Base-by-base conservation (phyloP, 1,140 invertebrate species). In the Nymphalis io region DNA sequence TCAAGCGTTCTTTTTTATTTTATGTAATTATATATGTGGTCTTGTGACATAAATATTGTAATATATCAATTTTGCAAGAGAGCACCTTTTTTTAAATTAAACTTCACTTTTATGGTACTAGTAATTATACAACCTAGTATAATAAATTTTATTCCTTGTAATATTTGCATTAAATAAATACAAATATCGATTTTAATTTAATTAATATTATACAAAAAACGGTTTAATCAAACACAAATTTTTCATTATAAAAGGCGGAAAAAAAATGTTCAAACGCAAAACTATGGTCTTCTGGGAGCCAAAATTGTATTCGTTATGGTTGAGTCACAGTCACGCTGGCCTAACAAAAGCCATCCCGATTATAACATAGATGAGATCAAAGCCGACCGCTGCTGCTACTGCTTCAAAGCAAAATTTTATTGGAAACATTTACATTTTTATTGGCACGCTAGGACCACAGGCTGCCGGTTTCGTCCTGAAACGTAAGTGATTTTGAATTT, bases 401-500 rank as follows among this genome's bases (percentile, higher is more conserved):
- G 82, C 87, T 87, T 91, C 89, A 90, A 90, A 91, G 88, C 83
- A 90, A 88, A 89, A 86, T 89, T 88, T 88, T 91, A 91, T 90
- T 89, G 83, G 76, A 78, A 77, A 75, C 75, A 91, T 91, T 91
- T 90, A 90, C 88, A 90, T 91, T 89, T 91, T 91, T 91, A 91
- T 91, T 91, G 87, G 82, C 80, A 81, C 82, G 79, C 84, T 85
- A 89, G 85, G 88, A 90, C 70, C 87, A 87, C 84, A 81, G 81
- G 77, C 81, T 83, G 87, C 78, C 76, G 77, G 74, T 73, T 81
- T 73, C 75, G 77, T 74, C 79, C 85, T 85, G 82, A 86, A 85
- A 89, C 88, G 89, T 91, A 91, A 91, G 89, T 91, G 89, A 90
- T 91, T 91, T 90, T 88, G 87, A 87, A 91, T 91, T 91, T 90